phyloP scores from a whole-genome alignment of 2,797 vertebrate genomes.

The Pachyuromys duprasi region DNA sequence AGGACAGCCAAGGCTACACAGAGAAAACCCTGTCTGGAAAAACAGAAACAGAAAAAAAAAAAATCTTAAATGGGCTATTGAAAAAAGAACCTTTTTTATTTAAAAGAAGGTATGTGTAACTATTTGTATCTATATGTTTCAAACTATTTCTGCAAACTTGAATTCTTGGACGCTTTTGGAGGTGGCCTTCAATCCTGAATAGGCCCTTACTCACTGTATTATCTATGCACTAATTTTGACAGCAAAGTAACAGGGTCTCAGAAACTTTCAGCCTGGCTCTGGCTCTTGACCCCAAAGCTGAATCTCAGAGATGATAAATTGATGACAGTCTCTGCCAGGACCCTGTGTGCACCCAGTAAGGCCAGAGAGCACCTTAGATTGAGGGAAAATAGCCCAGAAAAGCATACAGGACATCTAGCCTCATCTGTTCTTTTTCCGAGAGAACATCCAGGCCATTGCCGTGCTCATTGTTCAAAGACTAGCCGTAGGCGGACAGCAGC shows the following conservation, averaged over 20 bases:
- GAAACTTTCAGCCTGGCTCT: not conserved
- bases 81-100: not conserved
- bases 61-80: not conserved
- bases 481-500: not conserved
- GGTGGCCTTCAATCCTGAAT: not conserved
- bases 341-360: not conserved
- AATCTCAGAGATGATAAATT: not conserved
- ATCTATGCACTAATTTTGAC: not conserved
- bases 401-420: not conserved
- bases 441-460: not conserved
- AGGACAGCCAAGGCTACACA: no score
- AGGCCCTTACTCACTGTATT: not conserved
- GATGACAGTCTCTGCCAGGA: not conserved
- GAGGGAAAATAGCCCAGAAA: not conserved
- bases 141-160: not conserved
- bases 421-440: conserved; percentile 11
- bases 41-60: no score
- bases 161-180: conserved; percentile 10
- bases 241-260: not conserved
- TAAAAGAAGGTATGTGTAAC: not conserved
- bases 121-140: not conserved
- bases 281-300: not conserved
- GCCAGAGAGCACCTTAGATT: not conserved
- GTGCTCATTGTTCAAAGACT: not conserved
- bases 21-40: no score